Conservation (phyloP, 2,113 vertebrate species). For the Cottus gobio region DNA sequence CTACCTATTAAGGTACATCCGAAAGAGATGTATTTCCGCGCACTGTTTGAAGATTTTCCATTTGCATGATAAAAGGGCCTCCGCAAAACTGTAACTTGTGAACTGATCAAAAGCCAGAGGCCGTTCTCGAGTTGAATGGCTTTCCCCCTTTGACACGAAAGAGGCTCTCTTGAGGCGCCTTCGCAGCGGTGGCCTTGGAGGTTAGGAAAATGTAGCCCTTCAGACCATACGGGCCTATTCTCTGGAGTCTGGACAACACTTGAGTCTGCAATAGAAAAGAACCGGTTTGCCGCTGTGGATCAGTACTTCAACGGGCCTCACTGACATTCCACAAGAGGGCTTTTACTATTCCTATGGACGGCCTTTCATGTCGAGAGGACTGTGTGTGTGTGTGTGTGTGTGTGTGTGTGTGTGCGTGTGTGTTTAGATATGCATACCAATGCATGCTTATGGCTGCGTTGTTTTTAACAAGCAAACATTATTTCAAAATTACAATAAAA, state of each 20-base stretch:
- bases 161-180: constrained; percentile 84
- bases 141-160: constrained; percentile 85
- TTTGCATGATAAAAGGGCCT: constrained; percentile 85
- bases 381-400: constrained; percentile 44
- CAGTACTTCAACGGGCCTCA: constrained; percentile 70
- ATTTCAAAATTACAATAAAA: constrained; percentile 30
- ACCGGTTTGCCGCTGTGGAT: constrained; percentile 68
- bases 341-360: constrained; percentile 67
- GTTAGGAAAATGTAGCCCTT: constrained; percentile 84
- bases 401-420: neutral
- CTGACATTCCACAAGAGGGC: constrained; percentile 79
- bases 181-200: constrained; percentile 83
- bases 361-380: constrained; percentile 73
- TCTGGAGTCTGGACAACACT: constrained; percentile 79
- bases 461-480: constrained; percentile 49
- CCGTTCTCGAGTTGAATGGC: constrained; percentile 79
- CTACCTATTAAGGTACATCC: constrained; percentile 79
- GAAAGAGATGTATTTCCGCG: constrained; percentile 81
- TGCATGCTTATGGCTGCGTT: constrained; percentile 6
- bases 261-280: constrained; percentile 77
- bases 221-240: constrained; percentile 75
- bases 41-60: constrained; percentile 82
- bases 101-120: constrained; percentile 86
- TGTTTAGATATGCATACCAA: constrained; percentile 22
- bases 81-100: constrained; percentile 86